A percentile compares a stretch with the other conserved stretches of the same genome.
These are phyloP conservation scores for Cherax quadricarinatus DNA, from an alignment of 1,140 invertebrate species.

Conservation along the genomic window DNA sequence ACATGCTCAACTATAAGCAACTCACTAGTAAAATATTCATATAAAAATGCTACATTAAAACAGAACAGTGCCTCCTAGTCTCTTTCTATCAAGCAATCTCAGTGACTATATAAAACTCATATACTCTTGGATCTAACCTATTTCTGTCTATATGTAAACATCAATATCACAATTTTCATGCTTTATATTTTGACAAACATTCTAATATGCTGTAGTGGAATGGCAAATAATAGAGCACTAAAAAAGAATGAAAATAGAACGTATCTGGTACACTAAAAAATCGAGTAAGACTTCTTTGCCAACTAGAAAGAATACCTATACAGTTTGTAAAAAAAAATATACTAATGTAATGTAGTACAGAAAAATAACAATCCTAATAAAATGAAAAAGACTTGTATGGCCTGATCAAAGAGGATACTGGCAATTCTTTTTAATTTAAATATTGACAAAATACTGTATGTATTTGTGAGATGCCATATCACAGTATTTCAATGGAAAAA, in stretches of 20 bases:
- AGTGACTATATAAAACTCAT: background rate
- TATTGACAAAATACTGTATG: too few species aligned
- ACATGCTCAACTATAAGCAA: background rate
- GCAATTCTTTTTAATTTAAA: too few species aligned
- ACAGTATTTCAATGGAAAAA: too few species aligned
- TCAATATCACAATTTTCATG: background rate
- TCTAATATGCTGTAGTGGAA: background rate
- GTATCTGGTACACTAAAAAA: conserved; percentile 8
- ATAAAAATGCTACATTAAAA: background rate
- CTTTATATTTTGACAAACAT: background rate
- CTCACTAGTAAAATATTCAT: background rate
- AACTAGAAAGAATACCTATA: background rate
- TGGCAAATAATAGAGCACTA: background rate
- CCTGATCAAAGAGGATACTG: too few species aligned
- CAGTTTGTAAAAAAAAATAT: too few species aligned
- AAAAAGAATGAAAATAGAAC: background rate
- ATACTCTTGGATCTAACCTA: background rate
- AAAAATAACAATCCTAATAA: too few species aligned
- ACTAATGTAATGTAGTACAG: too few species aligned
- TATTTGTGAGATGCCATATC: too few species aligned
- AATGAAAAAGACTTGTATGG: too few species aligned
- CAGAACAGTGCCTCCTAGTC: background rate
- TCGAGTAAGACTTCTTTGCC: background rate
- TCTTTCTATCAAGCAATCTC: background rate
- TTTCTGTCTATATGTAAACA: background rate